phyloP scores from a whole-genome alignment of 2,888 invertebrate species.

The Epinotia brunnichana region DNA sequence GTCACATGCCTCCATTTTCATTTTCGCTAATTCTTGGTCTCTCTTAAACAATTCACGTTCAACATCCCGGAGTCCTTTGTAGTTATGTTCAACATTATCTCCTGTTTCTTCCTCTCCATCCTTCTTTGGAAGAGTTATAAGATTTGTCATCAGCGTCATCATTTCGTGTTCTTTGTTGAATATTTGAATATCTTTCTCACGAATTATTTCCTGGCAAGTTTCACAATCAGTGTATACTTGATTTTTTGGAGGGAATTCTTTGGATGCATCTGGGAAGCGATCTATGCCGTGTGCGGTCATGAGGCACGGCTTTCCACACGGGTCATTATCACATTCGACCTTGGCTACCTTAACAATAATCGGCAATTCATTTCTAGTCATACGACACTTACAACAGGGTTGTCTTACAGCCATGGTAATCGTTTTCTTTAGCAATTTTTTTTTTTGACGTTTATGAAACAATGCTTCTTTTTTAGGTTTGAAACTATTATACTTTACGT shows the following conservation, averaged over 20 bases:
- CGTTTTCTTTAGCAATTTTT: not conserved
- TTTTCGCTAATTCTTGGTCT: slow-evolving; percentile 20
- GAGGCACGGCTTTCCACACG: slow-evolving; percentile 18
- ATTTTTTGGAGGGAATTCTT: not conserved
- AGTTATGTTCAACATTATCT: slow-evolving; percentile 15
- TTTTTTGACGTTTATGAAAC: not conserved
- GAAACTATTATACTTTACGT: not conserved
- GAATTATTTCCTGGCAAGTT: slow-evolving; percentile 13
- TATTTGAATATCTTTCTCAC: slow-evolving; percentile 22
- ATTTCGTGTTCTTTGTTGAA: slow-evolving; percentile 10
- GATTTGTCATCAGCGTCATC: slow-evolving; percentile 11
- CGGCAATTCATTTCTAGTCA: slow-evolving; percentile 14
- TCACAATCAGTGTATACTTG: slow-evolving; percentile 9
- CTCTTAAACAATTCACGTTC: slow-evolving; percentile 17
- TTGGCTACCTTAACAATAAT: slow-evolving; percentile 17
- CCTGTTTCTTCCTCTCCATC: not conserved
- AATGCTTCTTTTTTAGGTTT: not conserved
- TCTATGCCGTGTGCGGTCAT: slow-evolving; percentile 7
- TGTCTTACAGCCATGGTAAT: slow-evolving; percentile 2
- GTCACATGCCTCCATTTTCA: slow-evolving; percentile 13
- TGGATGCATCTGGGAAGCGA: slow-evolving; percentile 8
- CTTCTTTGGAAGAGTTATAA: slow-evolving; percentile 12
- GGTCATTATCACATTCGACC: not conserved
- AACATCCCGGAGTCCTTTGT: slow-evolving; percentile 2
- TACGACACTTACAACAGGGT: not conserved